A percentile compares a stretch with the other conserved stretches of the same genome.
These are phyloP conservation scores for Cariama cristata DNA, from an alignment of 2,113 vertebrate species.

Conservation along the genomic window DNA sequence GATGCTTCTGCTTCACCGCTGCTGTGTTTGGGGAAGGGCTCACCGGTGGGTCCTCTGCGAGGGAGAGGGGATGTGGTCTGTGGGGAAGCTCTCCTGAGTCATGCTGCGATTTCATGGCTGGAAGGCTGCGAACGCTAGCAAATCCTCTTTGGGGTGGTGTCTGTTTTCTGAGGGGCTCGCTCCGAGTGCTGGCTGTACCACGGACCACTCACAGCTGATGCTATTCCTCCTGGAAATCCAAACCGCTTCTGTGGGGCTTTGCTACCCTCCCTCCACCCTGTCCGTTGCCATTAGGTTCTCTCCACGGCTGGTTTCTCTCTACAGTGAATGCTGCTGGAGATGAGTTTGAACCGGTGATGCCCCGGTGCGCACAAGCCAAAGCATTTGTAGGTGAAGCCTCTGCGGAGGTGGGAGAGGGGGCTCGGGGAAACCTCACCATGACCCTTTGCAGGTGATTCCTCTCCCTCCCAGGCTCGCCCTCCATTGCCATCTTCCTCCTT, in stretches of 20 bases:
- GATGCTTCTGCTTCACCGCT: background rate
- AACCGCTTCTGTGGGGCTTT: background rate
- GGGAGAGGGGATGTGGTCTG: rapidly evolving
- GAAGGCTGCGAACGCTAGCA: background rate
- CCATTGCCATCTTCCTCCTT: rapidly evolving
- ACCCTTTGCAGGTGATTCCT: background rate
- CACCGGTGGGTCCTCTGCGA: rapidly evolving
- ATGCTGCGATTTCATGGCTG: background rate
- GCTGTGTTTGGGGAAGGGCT: background rate
- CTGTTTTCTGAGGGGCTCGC: background rate
- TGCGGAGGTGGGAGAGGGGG: background rate
- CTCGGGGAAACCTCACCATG: rapidly evolving
- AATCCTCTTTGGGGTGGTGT: background rate
- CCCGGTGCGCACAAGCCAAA: rapidly evolving
- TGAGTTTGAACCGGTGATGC: rapidly evolving
- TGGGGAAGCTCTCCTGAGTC: background rate
- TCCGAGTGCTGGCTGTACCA: background rate
- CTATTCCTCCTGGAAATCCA: background rate
- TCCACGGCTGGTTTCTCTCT: background rate
- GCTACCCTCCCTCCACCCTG: background rate
- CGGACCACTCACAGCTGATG: background rate
- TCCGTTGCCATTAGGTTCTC: background rate
- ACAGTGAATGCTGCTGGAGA: too few relatives aligned
- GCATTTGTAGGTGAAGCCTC: background rate
- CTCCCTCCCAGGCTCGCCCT: background rate